Evolutionary conservation across 2,888 invertebrate species (phyloP).

Genomic region (Pollenia angustigena): DNA sequence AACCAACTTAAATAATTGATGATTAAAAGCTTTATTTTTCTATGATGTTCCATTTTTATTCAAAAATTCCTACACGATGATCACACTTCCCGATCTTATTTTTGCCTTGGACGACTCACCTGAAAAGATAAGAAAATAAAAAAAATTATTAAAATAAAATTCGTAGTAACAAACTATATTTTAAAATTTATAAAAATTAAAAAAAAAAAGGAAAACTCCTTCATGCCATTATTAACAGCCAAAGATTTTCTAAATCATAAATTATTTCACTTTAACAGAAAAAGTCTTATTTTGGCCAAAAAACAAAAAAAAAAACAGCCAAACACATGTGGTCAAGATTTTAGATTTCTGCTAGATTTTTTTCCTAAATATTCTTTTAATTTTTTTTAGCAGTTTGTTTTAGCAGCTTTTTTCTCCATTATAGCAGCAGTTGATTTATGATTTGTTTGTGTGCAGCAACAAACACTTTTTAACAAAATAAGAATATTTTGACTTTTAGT

Average conservation of each 20-base stretch:
- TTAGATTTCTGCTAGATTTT: slow-evolving; percentile 48
- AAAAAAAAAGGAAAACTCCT: slow-evolving; percentile 8
- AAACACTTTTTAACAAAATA: slow-evolving; percentile 44
- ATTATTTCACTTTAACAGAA: slow-evolving; percentile 35
- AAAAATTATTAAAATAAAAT: slow-evolving; percentile 25
- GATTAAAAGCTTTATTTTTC: too few species aligned
- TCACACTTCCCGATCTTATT: too few species aligned
- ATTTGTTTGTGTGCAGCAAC: slow-evolving; percentile 58
- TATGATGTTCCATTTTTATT: too few species aligned
- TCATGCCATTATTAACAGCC: background rate
- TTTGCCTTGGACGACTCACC: slow-evolving; percentile 37
- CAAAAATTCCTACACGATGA: too few species aligned
- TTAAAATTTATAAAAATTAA: slow-evolving; percentile 15
- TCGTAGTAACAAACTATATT: slow-evolving; percentile 25
- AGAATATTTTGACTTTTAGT: slow-evolving; percentile 68
- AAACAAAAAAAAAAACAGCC: background rate
- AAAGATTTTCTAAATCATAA: slow-evolving; percentile 34
- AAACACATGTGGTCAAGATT: slow-evolving; percentile 57
- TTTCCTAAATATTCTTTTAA: slow-evolving; percentile 31
- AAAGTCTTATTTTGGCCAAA: slow-evolving; percentile 2
- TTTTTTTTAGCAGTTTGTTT: too few species aligned
- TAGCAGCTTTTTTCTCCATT: slow-evolving; percentile 17
- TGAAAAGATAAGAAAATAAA: slow-evolving; percentile 56
- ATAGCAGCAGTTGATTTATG: slow-evolving; percentile 56
- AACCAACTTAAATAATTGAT: too few species aligned